phyloP scores from a whole-genome alignment of 1,140 invertebrate genomes.

The Drosophila auraria region DNA sequence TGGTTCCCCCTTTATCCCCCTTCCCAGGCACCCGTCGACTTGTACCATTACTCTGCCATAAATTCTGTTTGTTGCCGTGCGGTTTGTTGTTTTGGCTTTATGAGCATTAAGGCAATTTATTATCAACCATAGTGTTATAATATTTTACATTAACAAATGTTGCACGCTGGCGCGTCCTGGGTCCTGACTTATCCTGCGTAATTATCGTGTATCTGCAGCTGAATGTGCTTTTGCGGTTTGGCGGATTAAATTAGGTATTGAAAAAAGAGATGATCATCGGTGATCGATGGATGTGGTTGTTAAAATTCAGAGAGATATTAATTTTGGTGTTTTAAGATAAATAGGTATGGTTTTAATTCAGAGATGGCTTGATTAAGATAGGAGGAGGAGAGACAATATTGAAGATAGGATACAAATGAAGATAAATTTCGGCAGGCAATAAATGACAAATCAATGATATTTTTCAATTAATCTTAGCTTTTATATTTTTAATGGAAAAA shows the following conservation, averaged over 20 bases:
- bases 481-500: too few species aligned
- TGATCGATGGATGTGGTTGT: conserved; percentile 8
- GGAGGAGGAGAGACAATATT: too few species aligned
- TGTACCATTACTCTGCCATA: conserved; percentile 58
- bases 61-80: conserved; percentile 64
- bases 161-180: conserved; percentile 3
- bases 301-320: neutral
- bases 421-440: neutral
- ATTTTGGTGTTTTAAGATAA: neutral
- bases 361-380: too few species aligned
- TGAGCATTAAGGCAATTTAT: conserved; percentile 72
- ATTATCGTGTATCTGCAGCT: conserved; percentile 49
- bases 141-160: conserved; percentile 79
- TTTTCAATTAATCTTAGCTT: neutral
- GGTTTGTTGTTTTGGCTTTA: conserved; percentile 67
- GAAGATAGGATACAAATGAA: neutral
- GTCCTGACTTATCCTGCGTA: conserved; percentile 26
- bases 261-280: neutral
- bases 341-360: neutral
- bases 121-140: conserved; percentile 70
- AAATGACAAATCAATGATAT: neutral
- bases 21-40: conserved; percentile 17
- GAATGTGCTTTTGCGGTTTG: neutral
- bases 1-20: conserved; percentile 10
- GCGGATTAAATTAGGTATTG: neutral